Conservation (phyloP, 2,113 vertebrate genomes). For the Climacteris rufus region DNA sequence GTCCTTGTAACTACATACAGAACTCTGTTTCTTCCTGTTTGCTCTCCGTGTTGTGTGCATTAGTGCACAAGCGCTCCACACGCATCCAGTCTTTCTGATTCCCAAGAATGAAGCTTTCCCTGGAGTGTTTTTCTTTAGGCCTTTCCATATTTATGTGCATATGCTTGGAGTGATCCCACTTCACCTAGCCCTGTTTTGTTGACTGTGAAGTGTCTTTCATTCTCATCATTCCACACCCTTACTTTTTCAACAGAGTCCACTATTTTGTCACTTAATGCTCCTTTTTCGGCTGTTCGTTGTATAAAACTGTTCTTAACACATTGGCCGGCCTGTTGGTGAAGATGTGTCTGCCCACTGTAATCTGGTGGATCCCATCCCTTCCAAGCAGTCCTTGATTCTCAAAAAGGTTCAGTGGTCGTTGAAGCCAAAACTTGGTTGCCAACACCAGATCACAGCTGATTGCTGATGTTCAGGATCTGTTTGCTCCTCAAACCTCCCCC, state of each 20-base stretch:
- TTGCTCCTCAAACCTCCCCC: neutral
- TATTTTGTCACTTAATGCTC: neutral
- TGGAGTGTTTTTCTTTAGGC: neutral
- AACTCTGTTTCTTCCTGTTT: neutral
- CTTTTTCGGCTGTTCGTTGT: neutral
- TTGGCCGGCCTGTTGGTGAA: neutral
- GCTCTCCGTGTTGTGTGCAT: neutral
- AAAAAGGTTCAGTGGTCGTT: fast-evolving
- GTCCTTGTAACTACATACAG: neutral
- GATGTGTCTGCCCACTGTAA: neutral
- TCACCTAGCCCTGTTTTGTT: neutral
- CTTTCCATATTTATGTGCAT: neutral
- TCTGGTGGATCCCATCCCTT: neutral
- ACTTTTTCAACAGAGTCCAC: neutral
- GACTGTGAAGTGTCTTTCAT: neutral
- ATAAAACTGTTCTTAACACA: neutral
- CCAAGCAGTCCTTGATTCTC: neutral
- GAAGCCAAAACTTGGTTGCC: neutral
- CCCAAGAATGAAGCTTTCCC: neutral
- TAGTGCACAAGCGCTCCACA: neutral
- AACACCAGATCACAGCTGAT: neutral
- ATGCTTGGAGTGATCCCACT: neutral
- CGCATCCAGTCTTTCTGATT: neutral
- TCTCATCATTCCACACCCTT: fast-evolving
- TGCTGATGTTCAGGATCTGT: neutral